phyloP scores from a whole-genome alignment of 2,797 vertebrate genomes.

The Coendou prehensilis region DNA sequence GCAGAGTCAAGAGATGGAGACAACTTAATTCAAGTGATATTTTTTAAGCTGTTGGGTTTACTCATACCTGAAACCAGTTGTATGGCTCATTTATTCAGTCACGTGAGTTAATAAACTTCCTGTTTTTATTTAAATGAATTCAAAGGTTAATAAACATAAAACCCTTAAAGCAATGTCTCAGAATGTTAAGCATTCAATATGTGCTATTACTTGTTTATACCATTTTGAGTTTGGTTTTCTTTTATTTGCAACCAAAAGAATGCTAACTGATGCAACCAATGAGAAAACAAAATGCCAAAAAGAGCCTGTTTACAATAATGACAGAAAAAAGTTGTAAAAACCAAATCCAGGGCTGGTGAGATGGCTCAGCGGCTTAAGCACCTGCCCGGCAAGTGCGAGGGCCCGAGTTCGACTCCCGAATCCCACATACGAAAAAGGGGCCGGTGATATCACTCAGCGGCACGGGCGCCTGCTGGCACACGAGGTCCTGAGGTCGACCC shows the following conservation, averaged over 20 bases:
- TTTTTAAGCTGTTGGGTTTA: neutral
- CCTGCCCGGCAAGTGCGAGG: no score
- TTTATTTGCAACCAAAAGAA: conserved; percentile 9
- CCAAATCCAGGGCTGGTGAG: no score
- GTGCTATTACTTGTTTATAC: conserved; percentile 20
- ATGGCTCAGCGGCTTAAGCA: no score
- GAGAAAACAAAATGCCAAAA: conserved; percentile 5
- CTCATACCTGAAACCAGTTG: neutral
- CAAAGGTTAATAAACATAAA: conserved; percentile 14
- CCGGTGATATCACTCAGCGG: no score
- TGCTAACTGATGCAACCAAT: neutral
- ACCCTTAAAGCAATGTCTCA: neutral
- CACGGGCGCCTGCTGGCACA: no score
- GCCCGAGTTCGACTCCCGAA: no score
- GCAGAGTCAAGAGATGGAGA: neutral
- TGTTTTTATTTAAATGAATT: conserved; percentile 39
- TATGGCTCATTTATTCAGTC: neutral
- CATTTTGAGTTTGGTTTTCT: conserved; percentile 36
- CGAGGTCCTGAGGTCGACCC: no score
- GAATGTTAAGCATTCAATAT: neutral
- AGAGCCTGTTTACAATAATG: neutral
- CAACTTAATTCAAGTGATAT: neutral
- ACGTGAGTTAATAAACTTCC: neutral
- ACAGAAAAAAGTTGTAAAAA: neutral
- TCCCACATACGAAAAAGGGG: no score